Conservation (phyloP, 2,113 vertebrate genomes). For the Erythrocercus mccallii region DNA sequence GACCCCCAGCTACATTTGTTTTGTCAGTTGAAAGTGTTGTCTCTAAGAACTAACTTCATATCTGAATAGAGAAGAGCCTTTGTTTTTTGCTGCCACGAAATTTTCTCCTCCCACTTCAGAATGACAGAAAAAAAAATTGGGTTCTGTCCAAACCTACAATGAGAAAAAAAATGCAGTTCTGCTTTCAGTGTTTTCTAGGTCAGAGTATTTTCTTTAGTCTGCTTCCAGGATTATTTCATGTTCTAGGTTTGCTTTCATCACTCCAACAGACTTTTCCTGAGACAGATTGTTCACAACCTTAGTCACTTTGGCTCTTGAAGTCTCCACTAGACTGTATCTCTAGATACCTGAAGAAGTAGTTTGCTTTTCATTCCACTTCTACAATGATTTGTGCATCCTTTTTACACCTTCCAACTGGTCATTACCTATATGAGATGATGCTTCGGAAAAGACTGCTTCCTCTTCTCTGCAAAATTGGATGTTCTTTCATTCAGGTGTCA, state of each 20-base stretch:
- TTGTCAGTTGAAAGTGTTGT: not conserved
- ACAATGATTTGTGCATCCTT: not conserved
- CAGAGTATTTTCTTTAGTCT: not conserved
- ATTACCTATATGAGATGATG: not conserved
- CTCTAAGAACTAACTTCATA: not conserved
- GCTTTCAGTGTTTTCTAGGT: not conserved
- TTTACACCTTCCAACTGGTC: not conserved
- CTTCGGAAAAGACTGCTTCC: not conserved
- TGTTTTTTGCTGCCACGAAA: not conserved
- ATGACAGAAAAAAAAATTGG: not conserved
- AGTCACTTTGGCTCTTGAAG: not conserved
- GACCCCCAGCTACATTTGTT: not conserved
- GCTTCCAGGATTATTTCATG: not conserved
- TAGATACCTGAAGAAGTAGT: not conserved
- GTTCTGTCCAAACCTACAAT: not conserved
- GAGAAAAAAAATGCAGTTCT: not conserved
- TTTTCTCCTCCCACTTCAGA: not conserved
- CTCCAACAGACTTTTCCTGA: not conserved
- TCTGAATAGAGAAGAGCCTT: not conserved
- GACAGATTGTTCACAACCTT: not conserved
- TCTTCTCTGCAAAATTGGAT: not conserved
- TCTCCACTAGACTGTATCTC: not conserved
- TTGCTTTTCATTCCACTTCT: not conserved
- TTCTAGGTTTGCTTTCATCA: not conserved
- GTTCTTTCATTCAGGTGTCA: not conserved